These are phyloP conservation scores for Holothuria scabra DNA, from an alignment of 53 echinoderm and acorn worm species.

Conservation along the genomic window DNA sequence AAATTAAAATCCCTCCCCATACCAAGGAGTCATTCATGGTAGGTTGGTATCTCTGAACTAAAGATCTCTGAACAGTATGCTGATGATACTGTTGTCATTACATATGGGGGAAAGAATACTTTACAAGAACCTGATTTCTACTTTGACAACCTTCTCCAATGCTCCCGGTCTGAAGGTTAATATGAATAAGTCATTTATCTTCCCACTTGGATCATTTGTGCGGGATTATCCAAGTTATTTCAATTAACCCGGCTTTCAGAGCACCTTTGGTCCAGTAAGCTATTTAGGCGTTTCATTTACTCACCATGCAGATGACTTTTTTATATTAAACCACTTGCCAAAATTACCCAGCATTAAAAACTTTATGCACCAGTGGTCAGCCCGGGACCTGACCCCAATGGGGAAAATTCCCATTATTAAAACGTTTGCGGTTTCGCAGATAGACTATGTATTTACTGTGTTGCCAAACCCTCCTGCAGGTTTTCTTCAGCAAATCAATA, in stretches of 20 bases:
- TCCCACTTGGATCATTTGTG: background rate
- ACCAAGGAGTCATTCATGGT: too few species aligned
- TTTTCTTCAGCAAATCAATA: background rate
- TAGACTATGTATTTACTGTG: background rate
- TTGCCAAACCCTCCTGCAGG: background rate
- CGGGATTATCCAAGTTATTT: background rate
- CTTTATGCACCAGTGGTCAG: too few species aligned
- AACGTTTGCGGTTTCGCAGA: background rate
- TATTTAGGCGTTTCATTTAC: background rate
- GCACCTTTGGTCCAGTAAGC: background rate
- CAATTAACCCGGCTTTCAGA: too few species aligned
- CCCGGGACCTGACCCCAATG: background rate
- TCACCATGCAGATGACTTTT: background rate
- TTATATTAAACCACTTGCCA: background rate
- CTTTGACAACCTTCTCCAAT: background rate
- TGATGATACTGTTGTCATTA: slow-evolving; percentile 1
- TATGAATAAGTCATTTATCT: background rate
- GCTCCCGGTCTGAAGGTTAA: background rate
- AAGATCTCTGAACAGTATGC: slow-evolving; percentile 19
- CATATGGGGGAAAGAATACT: background rate
- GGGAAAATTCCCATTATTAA: too few species aligned
- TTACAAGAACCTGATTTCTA: background rate
- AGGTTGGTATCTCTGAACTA: background rate
- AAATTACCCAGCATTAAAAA: background rate
- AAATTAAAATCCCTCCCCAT: too few species aligned